These are phyloP conservation scores for Leucoraja ocellata DNA, from an alignment of 2,797 vertebrate species.

Conservation along the genomic window DNA sequence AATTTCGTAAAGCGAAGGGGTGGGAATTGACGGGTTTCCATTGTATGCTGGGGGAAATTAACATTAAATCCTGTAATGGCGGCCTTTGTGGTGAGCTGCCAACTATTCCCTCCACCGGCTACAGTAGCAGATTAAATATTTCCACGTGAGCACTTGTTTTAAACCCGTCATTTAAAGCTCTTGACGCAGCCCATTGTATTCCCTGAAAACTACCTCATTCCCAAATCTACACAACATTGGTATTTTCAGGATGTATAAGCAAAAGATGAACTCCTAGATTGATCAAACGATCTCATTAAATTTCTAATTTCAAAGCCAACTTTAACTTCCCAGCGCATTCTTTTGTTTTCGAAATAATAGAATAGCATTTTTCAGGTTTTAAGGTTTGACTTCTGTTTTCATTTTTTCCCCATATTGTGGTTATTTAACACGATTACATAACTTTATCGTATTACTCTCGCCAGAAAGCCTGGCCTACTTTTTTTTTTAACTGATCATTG, in stretches of 20 bases:
- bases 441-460: neutral
- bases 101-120: neutral
- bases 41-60: neutral
- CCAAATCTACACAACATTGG: neutral
- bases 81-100: neutral
- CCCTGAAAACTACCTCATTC: too few species aligned
- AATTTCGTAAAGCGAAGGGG: too few species aligned
- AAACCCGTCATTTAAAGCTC: neutral
- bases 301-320: neutral
- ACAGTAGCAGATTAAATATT: neutral
- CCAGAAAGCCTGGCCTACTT: neutral
- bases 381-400: neutral
- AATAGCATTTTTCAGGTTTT: neutral
- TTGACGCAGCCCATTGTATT: too few species aligned
- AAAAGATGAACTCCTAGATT: neutral
- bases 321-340: too few species aligned
- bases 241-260: neutral
- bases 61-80: slow-evolving; percentile 14
- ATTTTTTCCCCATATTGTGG: too few species aligned
- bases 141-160: neutral
- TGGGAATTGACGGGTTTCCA: neutral
- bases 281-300: neutral
- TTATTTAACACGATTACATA: neutral
- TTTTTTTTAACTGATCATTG: neutral
- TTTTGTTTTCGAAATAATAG: too few species aligned